phyloP scores from a whole-genome alignment of 2,888 invertebrate genomes.

The Dolichopus griseipennis region DNA sequence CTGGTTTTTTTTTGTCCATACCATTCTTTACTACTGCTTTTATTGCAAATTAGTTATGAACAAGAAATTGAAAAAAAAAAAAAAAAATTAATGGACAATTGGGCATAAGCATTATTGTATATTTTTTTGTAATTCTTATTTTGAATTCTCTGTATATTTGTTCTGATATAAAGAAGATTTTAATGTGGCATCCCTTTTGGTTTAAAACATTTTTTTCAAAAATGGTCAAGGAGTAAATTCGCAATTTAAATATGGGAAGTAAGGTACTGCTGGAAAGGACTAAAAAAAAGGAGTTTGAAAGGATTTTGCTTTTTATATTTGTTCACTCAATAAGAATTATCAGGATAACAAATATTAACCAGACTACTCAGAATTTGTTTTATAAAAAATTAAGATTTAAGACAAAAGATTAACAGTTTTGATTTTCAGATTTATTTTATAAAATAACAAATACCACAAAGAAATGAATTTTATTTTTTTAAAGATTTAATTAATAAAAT shows the following conservation, averaged over 20 bases:
- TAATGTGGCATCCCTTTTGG: too few species aligned
- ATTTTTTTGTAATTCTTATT: neutral
- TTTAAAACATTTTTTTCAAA: neutral
- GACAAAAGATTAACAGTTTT: neutral
- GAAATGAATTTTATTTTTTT: too few species aligned
- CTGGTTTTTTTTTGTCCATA: neutral
- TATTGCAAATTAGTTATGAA: neutral
- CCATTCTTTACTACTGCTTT: neutral
- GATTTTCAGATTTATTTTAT: neutral
- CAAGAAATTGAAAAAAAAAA: slow-evolving; percentile 1
- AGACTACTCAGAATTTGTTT: neutral
- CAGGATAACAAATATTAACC: neutral
- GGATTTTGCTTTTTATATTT: neutral
- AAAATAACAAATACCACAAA: too few species aligned
- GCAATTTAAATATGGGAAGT: neutral
- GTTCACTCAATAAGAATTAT: neutral
- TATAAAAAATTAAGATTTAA: neutral
- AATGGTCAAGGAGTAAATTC: neutral
- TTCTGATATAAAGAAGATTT: too few species aligned
- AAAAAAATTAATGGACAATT: neutral
- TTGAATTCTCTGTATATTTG: too few species aligned
- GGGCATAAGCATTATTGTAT: neutral
- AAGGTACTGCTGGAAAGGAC: neutral
- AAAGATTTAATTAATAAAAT: too few species aligned
- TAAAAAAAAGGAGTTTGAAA: neutral